Conservation (phyloP, 2,888 invertebrate genomes). For the Neria commutata region DNA sequence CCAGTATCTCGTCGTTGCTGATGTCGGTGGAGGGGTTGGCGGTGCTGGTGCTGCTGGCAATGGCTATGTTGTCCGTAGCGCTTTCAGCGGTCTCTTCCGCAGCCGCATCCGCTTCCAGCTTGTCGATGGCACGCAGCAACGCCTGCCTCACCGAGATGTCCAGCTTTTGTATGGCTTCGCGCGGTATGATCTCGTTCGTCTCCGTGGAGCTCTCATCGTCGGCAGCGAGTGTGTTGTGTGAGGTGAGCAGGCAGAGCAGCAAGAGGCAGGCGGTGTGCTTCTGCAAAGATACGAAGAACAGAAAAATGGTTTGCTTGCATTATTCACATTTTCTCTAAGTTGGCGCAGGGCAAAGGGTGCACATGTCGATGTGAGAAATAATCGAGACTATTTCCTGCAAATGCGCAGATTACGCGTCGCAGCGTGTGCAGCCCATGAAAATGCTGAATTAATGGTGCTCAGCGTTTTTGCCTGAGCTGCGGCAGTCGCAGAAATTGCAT, state of each 20-base stretch:
- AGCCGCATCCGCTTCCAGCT: constrained; percentile 71
- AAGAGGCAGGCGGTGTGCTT: constrained; percentile 18
- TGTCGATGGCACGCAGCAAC: constrained; percentile 75
- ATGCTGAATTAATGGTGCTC: constrained; percentile 2
- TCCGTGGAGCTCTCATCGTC: constrained; percentile 50
- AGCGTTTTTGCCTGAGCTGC: neutral
- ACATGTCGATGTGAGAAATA: neutral
- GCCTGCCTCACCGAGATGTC: constrained; percentile 79
- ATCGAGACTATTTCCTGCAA: neutral
- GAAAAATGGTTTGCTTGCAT: too few species aligned
- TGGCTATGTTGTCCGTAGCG: constrained; percentile 41
- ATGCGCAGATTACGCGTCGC: too few species aligned
- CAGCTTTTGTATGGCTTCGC: constrained; percentile 64
- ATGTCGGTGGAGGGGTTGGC: constrained; percentile 42
- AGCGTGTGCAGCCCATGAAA: neutral
- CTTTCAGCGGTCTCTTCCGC: constrained; percentile 49
- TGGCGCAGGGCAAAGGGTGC: too few species aligned
- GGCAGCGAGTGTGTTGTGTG: constrained; percentile 26
- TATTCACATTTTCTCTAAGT: too few species aligned
- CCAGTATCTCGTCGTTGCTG: constrained; percentile 58
- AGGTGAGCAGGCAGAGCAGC: constrained; percentile 21
- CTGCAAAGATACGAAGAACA: too few species aligned
- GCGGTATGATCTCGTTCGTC: constrained; percentile 64
- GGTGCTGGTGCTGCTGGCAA: constrained; percentile 48
- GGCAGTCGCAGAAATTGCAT: neutral